Conservation (phyloP, 2,888 invertebrate genomes). For the Microplitis deprimator region DNA sequence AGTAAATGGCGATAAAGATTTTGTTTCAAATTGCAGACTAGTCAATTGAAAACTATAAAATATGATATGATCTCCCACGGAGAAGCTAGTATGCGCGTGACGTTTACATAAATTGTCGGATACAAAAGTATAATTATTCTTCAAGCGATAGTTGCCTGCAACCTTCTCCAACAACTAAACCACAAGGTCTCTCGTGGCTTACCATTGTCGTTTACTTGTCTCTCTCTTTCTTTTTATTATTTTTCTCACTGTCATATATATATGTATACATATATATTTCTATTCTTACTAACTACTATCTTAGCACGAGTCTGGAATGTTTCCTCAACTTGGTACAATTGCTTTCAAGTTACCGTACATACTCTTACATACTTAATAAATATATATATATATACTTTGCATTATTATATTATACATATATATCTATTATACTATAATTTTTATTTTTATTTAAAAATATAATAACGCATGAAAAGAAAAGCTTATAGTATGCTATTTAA, state of each 20-base stretch:
- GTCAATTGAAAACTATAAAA: slow-evolving; percentile 20
- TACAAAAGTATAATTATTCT: slow-evolving; percentile 37
- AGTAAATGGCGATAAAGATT: slow-evolving; percentile 3
- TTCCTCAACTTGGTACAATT: slow-evolving; percentile 7
- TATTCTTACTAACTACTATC: slow-evolving; percentile 25
- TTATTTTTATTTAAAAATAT: neutral
- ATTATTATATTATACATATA: neutral
- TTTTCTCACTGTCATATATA: slow-evolving; percentile 31
- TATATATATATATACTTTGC: neutral
- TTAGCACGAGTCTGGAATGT: slow-evolving; percentile 23
- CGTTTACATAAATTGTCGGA: slow-evolving; percentile 33
- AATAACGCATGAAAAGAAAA: neutral
- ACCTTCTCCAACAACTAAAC: slow-evolving; percentile 37
- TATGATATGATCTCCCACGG: slow-evolving; percentile 25
- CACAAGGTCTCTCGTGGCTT: slow-evolving; percentile 38
- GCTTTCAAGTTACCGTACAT: neutral
- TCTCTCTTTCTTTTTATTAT: slow-evolving; percentile 14
- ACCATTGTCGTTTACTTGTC: slow-evolving; percentile 31
- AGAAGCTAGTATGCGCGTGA: slow-evolving; percentile 30
- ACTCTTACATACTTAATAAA: neutral
- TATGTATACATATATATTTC: slow-evolving; percentile 17
- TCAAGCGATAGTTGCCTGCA: slow-evolving; percentile 36
- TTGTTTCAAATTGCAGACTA: slow-evolving; percentile 7
- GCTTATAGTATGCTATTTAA: slow-evolving; percentile 4
- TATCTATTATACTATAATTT: neutral